Percentiles rank a stretch among this genome's conserved stretches.
phyloP scores from a whole-genome alignment of 2,113 vertebrate genomes.

The Donacobius atricapilla region DNA sequence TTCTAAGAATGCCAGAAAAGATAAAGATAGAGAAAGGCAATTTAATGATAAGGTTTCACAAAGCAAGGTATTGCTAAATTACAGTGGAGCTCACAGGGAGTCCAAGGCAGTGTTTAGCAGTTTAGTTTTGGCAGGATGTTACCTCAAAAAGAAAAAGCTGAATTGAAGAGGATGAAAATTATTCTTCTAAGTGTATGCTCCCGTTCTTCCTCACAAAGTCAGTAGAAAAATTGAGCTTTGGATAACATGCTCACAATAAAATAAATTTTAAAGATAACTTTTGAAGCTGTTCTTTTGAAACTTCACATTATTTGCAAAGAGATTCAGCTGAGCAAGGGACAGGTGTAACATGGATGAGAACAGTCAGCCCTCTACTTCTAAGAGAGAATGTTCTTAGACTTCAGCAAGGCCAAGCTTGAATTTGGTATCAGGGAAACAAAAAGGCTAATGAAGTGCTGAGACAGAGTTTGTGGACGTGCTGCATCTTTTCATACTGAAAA shows the following conservation, averaged over 20 bases:
- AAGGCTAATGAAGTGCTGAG: neutral
- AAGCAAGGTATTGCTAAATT: neutral
- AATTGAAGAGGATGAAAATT: neutral
- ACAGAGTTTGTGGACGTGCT: neutral
- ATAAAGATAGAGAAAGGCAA: neutral
- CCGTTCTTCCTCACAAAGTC: neutral
- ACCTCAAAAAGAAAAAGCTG: neutral
- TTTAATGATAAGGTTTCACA: conserved; percentile 7
- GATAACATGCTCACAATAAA: neutral
- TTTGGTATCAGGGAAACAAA: neutral
- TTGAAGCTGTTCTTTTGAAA: neutral
- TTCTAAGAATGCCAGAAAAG: neutral
- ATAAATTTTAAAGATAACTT: neutral
- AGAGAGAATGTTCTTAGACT: neutral
- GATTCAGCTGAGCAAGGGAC: neutral
- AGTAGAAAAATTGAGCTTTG: neutral
- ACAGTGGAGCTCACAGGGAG: neutral
- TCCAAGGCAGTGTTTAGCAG: neutral
- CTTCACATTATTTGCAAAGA: neutral
- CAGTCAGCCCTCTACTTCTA: rapidly evolving
- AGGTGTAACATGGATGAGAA: neutral
- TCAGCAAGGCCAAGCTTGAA: neutral
- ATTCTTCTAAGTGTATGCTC: neutral
- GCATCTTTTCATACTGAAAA: neutral
- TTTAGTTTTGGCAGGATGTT: neutral